Percentiles rank a stretch among this genome's conserved stretches.
phyloP scores from a whole-genome alignment of 2,797 vertebrate species.

The Linurgus olivaceus region DNA sequence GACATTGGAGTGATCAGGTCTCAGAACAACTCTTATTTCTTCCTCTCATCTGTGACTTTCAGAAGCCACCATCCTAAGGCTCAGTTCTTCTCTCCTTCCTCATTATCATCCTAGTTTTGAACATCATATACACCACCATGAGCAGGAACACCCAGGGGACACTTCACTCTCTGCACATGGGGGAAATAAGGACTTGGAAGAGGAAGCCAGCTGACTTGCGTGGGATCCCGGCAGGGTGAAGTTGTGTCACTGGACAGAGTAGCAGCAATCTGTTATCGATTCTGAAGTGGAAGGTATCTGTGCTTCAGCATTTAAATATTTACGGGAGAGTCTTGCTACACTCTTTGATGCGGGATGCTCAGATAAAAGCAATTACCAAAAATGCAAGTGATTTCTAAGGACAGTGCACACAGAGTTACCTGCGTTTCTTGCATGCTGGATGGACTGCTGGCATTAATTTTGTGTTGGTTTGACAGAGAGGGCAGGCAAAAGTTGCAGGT shows the following conservation, averaged over 20 bases:
- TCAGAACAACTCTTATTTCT: background rate
- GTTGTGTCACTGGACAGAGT: background rate
- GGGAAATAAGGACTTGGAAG: background rate
- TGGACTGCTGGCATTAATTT: background rate
- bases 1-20: background rate
- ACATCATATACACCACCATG: background rate
- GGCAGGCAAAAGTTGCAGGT: background rate
- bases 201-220: background rate
- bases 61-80: background rate
- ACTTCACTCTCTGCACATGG: background rate
- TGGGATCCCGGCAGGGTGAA: background rate
- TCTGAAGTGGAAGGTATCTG: background rate
- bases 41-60: background rate
- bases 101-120: background rate
- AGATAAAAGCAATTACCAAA: background rate
- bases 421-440: background rate
- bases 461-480: background rate
- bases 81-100: background rate
- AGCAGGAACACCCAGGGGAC: background rate
- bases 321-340: background rate
- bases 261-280: background rate
- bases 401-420: background rate
- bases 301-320: background rate
- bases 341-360: background rate
- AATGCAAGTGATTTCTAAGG: background rate